Evolutionary conservation across 2,888 invertebrate genomes (phyloP), one percentile per base, ranked within the genome.

Genomic region (Notocelia uddmanniana): DNA sequence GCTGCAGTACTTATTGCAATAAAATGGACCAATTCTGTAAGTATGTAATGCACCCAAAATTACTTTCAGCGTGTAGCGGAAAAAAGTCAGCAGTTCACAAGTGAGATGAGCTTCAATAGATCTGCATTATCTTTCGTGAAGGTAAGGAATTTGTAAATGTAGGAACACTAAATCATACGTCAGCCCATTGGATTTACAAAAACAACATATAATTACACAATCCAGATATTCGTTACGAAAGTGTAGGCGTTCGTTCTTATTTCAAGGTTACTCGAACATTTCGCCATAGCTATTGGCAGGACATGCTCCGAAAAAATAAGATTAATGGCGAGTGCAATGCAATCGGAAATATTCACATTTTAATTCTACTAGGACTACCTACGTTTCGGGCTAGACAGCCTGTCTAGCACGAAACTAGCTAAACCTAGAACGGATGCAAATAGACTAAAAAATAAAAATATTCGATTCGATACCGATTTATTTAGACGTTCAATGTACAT

Each of bases 191-290:
- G 34, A 60, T 55, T 37, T 21, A 45, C 54, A 58, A 45, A 59
- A 72, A 62, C 72, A 68, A 68, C 55, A 71, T 71, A 54, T 68
- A 60, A 72, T 72, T 68, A 55, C 62, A 82, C 75, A 76, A 75
- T 81, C 81, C 89, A 88, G 8, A 31, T 31, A 88, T 80, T 82
- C 59, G 68, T 83, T 81, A 82, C 80, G 79, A 77, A 84, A 81
- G 84, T 82, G 90, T 90, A 85, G 90, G 91, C 82, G 88, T 83
- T 78, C 83, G 83, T 83, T 81, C 80, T 78, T 75, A 73, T 50
- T 75, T 76, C 92, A 92, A 92, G 92, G 92, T 90, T 88, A 85
- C 68, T 54, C 48, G 11, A 59, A 37, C 48, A 60, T 54, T 64
- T 52, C 63, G 64, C 52, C 54, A 60, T 66, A 57, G 58, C 2